Evolutionary conservation across 2,888 invertebrate species (phyloP), one percentile per base, ranked within the genome.

Genomic region (Amaurobius ferox): DNA sequence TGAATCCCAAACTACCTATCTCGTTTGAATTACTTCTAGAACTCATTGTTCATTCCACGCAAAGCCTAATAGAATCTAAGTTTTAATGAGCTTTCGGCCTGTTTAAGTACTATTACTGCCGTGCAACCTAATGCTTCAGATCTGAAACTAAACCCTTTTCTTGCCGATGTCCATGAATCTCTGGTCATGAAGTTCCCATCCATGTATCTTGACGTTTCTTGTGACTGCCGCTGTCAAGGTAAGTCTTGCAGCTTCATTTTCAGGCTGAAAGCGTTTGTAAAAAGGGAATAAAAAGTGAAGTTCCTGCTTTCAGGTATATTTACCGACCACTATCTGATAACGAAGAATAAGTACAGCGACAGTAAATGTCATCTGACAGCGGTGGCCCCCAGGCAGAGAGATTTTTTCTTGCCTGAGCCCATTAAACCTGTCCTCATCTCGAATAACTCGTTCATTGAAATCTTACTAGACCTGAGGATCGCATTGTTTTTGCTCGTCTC

Each of bases 331-430:
- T 67, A 80, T 80, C 73, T 80, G 73, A 80, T 80, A 73, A 68
- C 73, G 44, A 39, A 80, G 64, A 72, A 64, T 66, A 66, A 72
- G 71, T 79, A 79, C 71, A 71, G 61, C 61, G 79, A 26, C 79
- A 72, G 62, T 73, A 80, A 80, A 80, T 68, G 73, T 73, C 73
- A 73, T 80, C 68, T 74, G 80, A 80, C 73, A 80, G 61, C 73
- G 29, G 68, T 39, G 5, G 55, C 80, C 67, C n/a, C 16, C 32
- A 26, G 30, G 80, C 73, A 23, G 23, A n/a, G n/a, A n/a, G 9
- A 44, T 44, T 44, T 44, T 28, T 73, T 73, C 55, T 80, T 74
- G 67, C 61, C 67, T 73, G 72, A 64, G 48, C 72, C 79, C 40
- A 79, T 80, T 80, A 74, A 73, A 80, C 73, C 73, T 67, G 73